phyloP scores from a whole-genome alignment of 2,113 vertebrate genomes.

The Tricholaema leucomelas region DNA sequence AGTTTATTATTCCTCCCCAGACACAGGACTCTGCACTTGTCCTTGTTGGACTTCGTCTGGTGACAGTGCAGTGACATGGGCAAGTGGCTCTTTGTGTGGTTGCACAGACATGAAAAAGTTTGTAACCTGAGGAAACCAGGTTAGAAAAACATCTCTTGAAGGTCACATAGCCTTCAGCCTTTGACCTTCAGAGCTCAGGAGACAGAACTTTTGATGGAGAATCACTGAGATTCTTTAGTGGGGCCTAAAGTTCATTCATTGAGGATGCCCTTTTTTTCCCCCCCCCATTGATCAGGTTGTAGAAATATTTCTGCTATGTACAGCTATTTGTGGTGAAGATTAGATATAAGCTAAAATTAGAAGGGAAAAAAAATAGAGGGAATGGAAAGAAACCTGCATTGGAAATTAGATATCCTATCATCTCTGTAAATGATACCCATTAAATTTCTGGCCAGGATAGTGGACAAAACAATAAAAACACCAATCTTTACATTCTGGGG shows the following conservation, averaged over 20 bases:
- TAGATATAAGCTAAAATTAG: neutral
- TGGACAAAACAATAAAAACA: constrained; percentile 20
- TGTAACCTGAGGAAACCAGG: neutral
- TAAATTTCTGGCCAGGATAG: neutral
- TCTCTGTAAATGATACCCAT: constrained; percentile 16
- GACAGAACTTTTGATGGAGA: neutral
- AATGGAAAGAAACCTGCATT: neutral
- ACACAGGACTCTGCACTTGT: too few relatives aligned
- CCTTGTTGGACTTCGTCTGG: too few relatives aligned
- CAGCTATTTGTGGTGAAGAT: neutral
- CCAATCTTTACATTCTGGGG: neutral
- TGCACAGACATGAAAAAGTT: neutral
- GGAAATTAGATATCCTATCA: constrained; percentile 14
- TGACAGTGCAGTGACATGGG: neutral
- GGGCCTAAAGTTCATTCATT: neutral
- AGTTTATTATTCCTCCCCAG: too few relatives aligned
- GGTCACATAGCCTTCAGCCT: neutral
- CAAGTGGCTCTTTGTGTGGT: neutral
- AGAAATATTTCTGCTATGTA: neutral
- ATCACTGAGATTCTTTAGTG: neutral
- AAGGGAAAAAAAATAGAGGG: neutral
- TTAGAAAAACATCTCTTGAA: neutral
- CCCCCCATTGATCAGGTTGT: neutral
- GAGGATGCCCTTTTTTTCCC: neutral
- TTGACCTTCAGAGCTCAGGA: neutral